Base-by-base conservation (phyloP, 1,140 invertebrate species). In the Pentalonia nigronervosa region DNA sequence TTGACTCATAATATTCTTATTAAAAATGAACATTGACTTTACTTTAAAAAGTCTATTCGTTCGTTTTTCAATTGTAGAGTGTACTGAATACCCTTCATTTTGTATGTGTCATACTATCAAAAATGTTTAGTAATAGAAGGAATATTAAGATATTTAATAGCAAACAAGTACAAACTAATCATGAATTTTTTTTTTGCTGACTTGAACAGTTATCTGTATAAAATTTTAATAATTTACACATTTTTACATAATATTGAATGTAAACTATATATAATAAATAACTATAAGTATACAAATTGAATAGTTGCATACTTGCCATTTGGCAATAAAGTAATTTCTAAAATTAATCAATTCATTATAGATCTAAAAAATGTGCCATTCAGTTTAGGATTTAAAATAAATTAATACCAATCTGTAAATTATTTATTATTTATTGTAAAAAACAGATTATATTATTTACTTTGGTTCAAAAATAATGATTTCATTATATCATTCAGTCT, bases 401-500 rank as follows among this genome's bases (percentile, higher is more conserved):
- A 67, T 17, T 17, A 67, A 67, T 67, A 9, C 0, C 11, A 67
- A n/a, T 67, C 60, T n/a, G 11, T 23, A n/a, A 17, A 67, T 67
- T n/a, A 67, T 17, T 17, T 17, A n/a, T 17, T n/a, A 67, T 67
- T 67, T 30, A 67, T 30, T 67, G 30, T 30, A 67, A 67, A 60
- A 67, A 67, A 25, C 14, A 9, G 9, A 67, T 67, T 2, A n/a
- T 67, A 67, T 67, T 67, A 67, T 67, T 60, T 67, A 30, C 45
- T 90, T 67, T 83, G 45, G 17, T 93, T 53, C 23, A 97, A 96
- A 30, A 98, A 94, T 94, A 97, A 96, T 90, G 96, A 95, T 94
- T 96, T 96, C 47, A 97, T 96, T 87, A 97, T 97, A 81, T 96
- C 95, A 95, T 98, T 96, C 25, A 98, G 95, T 95, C 98, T 97